Evolutionary conservation across 2,113 vertebrate genomes (phyloP).

Genomic region (Ivindomyrus marchei): DNA sequence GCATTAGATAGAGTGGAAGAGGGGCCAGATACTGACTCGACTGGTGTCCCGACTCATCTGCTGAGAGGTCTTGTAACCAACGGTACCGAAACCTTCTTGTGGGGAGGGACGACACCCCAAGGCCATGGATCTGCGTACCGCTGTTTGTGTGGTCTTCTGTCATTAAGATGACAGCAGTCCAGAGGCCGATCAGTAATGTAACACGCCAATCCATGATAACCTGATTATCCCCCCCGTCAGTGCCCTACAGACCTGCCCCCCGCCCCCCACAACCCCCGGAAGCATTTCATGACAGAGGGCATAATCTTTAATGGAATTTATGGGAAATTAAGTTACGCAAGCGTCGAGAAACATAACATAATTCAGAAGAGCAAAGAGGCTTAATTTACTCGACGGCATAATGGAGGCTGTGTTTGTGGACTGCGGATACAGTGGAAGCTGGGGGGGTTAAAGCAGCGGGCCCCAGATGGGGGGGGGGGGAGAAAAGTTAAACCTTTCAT

Average conservation of each 20-base stretch:
- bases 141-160: slow-evolving; percentile 66
- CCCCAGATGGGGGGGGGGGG: slow-evolving; percentile 58
- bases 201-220: slow-evolving; percentile 82
- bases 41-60: slow-evolving; percentile 23
- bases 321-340: slow-evolving; percentile 84
- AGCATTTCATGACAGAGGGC: slow-evolving; percentile 76
- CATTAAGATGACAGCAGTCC: slow-evolving; percentile 74
- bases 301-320: slow-evolving; percentile 86
- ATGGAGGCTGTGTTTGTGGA: slow-evolving; percentile 60
- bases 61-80: slow-evolving; percentile 40
- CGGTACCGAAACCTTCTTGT: slow-evolving; percentile 61
- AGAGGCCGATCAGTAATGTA: slow-evolving; percentile 69
- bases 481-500: slow-evolving; percentile 78
- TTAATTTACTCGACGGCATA: slow-evolving; percentile 76
- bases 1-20: background rate
- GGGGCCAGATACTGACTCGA: background rate
- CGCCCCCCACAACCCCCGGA: slow-evolving; percentile 67
- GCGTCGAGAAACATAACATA: slow-evolving; percentile 85
- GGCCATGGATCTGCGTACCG: slow-evolving; percentile 66
- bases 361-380: slow-evolving; percentile 82
- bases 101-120: slow-evolving; percentile 57
- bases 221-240: slow-evolving; percentile 59
- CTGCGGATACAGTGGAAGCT: slow-evolving; percentile 64
- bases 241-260: slow-evolving; percentile 31
- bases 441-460: slow-evolving; percentile 63